Evolutionary conservation across 2,113 vertebrate genomes (phyloP).

Genomic region (Ardeotis arabs): DNA sequence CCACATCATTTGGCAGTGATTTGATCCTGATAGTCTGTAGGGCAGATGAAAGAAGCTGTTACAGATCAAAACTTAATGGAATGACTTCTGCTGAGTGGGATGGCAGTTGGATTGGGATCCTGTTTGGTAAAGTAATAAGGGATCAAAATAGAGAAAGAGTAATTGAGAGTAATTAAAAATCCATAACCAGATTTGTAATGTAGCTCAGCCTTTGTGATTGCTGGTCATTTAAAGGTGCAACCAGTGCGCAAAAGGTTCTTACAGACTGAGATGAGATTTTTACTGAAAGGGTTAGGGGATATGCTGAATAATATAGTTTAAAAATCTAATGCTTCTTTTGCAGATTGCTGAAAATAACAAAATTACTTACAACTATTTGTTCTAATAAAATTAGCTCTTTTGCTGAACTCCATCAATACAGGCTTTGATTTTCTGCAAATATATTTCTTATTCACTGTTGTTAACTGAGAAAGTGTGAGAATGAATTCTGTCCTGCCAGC

Average conservation of each 20-base stretch:
- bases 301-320: neutral
- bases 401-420: neutral
- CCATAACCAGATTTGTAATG: slow-evolving; percentile 8
- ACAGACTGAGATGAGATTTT: neutral
- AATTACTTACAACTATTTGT: neutral
- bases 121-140: neutral
- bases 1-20: neutral
- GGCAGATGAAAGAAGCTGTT: slow-evolving; percentile 13
- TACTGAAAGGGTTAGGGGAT: neutral
- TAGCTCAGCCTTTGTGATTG: neutral
- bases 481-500: neutral
- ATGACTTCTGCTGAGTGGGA: neutral
- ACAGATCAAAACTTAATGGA: slow-evolving; percentile 34
- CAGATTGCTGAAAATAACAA: neutral
- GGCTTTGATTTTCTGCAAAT: neutral
- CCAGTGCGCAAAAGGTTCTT: neutral
- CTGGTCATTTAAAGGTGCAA: slow-evolving; percentile 10
- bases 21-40: neutral
- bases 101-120: neutral
- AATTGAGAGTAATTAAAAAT: slow-evolving; percentile 38
- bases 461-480: neutral
- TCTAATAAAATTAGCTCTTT: neutral
- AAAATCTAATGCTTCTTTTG: neutral
- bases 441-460: neutral
- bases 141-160: neutral